Evolutionary conservation across 2,888 invertebrate genomes (phyloP).

Genomic region (Acleris cristana): DNA sequence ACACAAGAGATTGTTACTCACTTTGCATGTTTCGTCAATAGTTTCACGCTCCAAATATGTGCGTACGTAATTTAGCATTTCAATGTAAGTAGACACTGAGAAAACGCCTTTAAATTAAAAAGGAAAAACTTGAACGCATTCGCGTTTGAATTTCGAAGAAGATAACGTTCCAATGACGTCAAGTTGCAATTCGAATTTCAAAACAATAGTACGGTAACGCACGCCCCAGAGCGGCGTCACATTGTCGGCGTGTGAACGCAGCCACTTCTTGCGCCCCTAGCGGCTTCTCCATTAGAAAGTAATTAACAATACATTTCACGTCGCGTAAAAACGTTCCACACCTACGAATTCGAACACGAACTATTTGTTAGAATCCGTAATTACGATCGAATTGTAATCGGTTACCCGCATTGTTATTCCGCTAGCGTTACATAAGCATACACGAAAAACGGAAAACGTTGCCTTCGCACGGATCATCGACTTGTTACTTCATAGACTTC

Average conservation of each 20-base stretch:
- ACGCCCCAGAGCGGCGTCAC: slow-evolving; percentile 46
- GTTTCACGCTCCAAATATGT: slow-evolving; percentile 79
- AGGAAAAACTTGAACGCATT: slow-evolving; percentile 16
- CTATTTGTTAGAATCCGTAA: slow-evolving; percentile 56
- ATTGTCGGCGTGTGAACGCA: slow-evolving; percentile 73
- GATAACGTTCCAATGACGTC: slow-evolving; percentile 70
- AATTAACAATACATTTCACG: slow-evolving; percentile 65
- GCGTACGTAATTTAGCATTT: slow-evolving; percentile 52
- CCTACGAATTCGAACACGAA: slow-evolving; percentile 51
- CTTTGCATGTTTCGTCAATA: slow-evolving; percentile 83
- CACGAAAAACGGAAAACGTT: slow-evolving; percentile 57
- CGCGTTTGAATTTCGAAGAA: slow-evolving; percentile 58
- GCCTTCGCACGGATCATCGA: slow-evolving; percentile 69
- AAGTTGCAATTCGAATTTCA: slow-evolving; percentile 65
- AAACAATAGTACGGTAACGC: slow-evolving; percentile 74
- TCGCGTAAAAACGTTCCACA: slow-evolving; percentile 55
- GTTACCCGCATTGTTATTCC: slow-evolving; percentile 67
- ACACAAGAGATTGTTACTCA: slow-evolving; percentile 82
- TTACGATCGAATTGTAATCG: slow-evolving; percentile 70
- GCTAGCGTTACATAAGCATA: slow-evolving; percentile 63
- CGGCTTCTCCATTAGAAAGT: slow-evolving; percentile 73
- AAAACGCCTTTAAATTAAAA: slow-evolving; percentile 37
- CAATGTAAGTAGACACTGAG: slow-evolving; percentile 73
- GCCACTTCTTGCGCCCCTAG: slow-evolving; percentile 59
- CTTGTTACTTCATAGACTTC: slow-evolving; percentile 56